Evolutionary conservation across 2,888 invertebrate genomes (phyloP), one percentile per base, ranked within the genome.

Genomic region (Pharmacophagus antenor): DNA sequence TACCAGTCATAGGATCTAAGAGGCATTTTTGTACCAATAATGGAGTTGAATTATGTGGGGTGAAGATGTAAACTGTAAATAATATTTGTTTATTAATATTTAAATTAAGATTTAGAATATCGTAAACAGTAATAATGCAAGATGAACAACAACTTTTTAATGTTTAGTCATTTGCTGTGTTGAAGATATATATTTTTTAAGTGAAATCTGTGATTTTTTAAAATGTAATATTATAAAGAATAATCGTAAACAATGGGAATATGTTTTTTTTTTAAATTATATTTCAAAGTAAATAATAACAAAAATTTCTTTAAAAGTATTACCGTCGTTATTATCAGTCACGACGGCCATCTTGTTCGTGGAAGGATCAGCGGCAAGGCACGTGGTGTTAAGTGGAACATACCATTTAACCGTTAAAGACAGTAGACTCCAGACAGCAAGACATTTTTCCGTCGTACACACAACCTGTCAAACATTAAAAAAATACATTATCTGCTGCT

Each of bases 401-500:
- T 92, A 79, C 96, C 96, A 96, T 23, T 91, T 86, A 54, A 96
- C 85, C 21, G 93, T 90, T n/a, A 95, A 82, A 0, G 94, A 94
- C 54, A 95, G 78, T 17, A 95, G 81, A 83, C 95, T 94, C 95
- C 95, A 95, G 1, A 95, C 94, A 2, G 92, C 92, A 8, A 95
- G 68, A 62, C 93, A 92, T 12, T 86, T 79, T 2, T 88, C 76
- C n/a, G 93, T 93, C 2, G 90, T 89, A 66, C 90, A 91, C 12
- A 85, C 91, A 68, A 91, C 68, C 91, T 91, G 66, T 8, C 76
- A 81, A 62, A 50, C 10, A 27, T 22, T 27, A 47, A 12, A 47
- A 10, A 0, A 15, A 20, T 22, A 22, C 4, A 7, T 15, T 22
- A 22, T 1, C 22, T 22, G n/a, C n/a, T n/a, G n/a, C n/a, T n/a